A percentile compares a stretch with the other conserved stretches of the same genome.
These are phyloP conservation scores for Tachyglossus aculeatus DNA, from an alignment of 2,797 vertebrate species.

Conservation along the genomic window DNA sequence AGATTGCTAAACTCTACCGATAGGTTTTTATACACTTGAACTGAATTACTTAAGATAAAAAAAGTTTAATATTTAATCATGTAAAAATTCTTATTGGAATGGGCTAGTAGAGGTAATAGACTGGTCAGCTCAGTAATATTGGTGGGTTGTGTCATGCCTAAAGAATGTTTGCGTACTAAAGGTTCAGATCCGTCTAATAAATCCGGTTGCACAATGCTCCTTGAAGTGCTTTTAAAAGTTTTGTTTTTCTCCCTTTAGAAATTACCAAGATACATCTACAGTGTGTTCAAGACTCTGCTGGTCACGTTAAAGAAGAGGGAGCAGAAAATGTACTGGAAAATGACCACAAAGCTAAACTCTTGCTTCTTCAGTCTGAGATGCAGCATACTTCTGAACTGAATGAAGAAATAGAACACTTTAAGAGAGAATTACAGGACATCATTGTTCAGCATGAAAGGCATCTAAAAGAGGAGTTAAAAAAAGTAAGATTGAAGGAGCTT, in stretches of 20 bases:
- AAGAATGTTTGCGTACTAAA: neutral
- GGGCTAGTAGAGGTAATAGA: too few relatives aligned
- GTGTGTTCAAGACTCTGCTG: slow-evolving; percentile 64
- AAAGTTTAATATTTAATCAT: too few relatives aligned
- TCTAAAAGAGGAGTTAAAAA: slow-evolving; percentile 68
- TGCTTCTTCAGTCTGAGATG: slow-evolving; percentile 55
- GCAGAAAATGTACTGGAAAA: slow-evolving; percentile 70
- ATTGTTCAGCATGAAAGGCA: slow-evolving; percentile 59
- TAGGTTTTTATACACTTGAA: too few relatives aligned
- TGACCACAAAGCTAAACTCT: slow-evolving; percentile 70
- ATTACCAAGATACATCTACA: slow-evolving; percentile 70
- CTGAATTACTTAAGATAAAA: too few relatives aligned
- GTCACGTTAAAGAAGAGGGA: slow-evolving; percentile 78
- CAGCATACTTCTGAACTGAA: slow-evolving; percentile 69
- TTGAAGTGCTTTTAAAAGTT: neutral
- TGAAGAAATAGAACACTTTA: slow-evolving; percentile 71
- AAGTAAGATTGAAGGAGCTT: too few relatives aligned
- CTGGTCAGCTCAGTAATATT: too few relatives aligned
- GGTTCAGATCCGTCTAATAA: too few relatives aligned
- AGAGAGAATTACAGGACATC: slow-evolving; percentile 61
- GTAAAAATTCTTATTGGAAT: too few relatives aligned
- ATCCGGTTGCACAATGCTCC: too few relatives aligned
- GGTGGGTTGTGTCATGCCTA: too few relatives aligned
- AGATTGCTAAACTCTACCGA: too few relatives aligned
- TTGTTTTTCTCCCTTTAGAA: slow-evolving; percentile 65